Evolutionary conservation across 2,797 vertebrate genomes (phyloP), one percentile per base, ranked within the genome.

Genomic region (Staurois parvus): DNA sequence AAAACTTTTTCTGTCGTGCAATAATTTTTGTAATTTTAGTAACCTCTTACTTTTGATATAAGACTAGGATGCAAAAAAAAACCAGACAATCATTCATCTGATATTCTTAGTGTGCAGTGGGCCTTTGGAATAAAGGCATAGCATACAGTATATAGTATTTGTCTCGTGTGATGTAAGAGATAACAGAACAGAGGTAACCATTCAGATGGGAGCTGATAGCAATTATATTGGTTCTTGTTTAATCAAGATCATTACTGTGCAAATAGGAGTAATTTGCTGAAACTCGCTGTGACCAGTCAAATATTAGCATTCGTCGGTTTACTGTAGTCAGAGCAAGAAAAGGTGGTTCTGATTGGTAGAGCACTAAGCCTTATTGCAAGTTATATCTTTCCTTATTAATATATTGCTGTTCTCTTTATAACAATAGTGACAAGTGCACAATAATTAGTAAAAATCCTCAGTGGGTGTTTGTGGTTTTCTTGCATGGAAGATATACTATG

Each of bases 401-500:
- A 24, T 21, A 24, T 13, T 59, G 52, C 21, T 59, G 5, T 59
- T 24, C 7, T 59, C 52, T 24, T 3, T 9, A 24, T 59, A 59
- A 59, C 4, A 59, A 5, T 24, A 59, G 52, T 59, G 21, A 59
- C 21, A 1, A 6, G 21, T 59, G 21, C 48, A 13, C 17, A 21
- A 7, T 64, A 64, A 26, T 64, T 12, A 66, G 10, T 64, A 10
- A 62, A 64, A 5, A 12, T 13, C 11, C 52, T 59, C 19, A 59
- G 7, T 59, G 6, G 21, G 5, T 59, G 52, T 13, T 29, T 66
- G 13, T 66, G 9, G 64, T 26, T 48, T 72, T 73, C 32, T 73
- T 34, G 78, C 78, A 72, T 81, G 79, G 13, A 73, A 28, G 32
- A 69, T 11, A 32, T 81, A 73, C 4, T 42, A 21, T 64, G 32